Evolutionary conservation across 2,888 invertebrate genomes (phyloP).

Genomic region (Ornithoptera priamus): DNA sequence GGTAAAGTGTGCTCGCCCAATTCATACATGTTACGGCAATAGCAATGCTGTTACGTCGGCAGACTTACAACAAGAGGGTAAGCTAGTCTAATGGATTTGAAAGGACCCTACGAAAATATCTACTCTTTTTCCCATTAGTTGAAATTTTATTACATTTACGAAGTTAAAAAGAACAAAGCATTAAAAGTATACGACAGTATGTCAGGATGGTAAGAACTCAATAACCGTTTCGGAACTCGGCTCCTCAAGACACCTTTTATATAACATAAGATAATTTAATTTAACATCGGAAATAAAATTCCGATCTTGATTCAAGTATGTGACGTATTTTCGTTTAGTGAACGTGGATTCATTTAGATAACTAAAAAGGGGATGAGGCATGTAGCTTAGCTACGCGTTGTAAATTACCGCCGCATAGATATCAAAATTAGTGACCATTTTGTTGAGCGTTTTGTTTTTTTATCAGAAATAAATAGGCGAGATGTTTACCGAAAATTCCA

Average conservation of each 20-base stretch:
- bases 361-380: slow-evolving; percentile 4
- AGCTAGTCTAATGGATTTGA: not conserved
- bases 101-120: not conserved
- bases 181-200: slow-evolving; percentile 14
- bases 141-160: not conserved
- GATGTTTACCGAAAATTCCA: not conserved
- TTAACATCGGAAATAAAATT: slow-evolving; percentile 26
- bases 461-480: slow-evolving; percentile 9
- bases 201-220: slow-evolving; percentile 13
- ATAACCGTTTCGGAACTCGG: slow-evolving; percentile 17
- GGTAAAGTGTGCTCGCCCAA: too few species aligned
- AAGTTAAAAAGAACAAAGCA: not conserved
- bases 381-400: slow-evolving; percentile 2
- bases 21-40: too few species aligned
- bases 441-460: slow-evolving; percentile 8
- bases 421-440: slow-evolving; percentile 18
- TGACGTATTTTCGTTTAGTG: slow-evolving; percentile 18
- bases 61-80: not conserved
- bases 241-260: slow-evolving; percentile 24
- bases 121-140: not conserved
- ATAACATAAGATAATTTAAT: slow-evolving; percentile 23
- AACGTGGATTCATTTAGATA: slow-evolving; percentile 21
- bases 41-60: too few species aligned
- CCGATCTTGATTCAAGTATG: slow-evolving; percentile 24
- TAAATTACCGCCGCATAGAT: slow-evolving; percentile 11